These are phyloP conservation scores for Iguana delicatissima DNA, from an alignment of 2,797 vertebrate species.

Conservation along the genomic window DNA sequence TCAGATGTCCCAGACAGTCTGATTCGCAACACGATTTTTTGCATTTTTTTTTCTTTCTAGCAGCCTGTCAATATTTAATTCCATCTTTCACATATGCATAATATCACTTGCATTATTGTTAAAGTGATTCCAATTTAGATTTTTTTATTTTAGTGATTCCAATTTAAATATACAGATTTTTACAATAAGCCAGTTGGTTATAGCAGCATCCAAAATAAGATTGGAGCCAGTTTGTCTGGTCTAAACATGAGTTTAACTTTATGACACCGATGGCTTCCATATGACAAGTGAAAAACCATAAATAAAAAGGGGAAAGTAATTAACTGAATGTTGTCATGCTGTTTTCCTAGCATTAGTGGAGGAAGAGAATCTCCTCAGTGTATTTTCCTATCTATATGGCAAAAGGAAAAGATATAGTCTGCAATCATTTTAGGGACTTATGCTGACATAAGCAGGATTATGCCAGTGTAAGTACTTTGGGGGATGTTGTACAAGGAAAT, in stretches of 20 bases:
- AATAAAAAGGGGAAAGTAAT: conserved; percentile 64
- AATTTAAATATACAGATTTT: conserved; percentile 64
- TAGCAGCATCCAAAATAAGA: conserved; percentile 69
- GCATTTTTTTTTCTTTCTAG: background rate
- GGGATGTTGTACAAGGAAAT: no score
- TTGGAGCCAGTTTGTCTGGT: conserved; percentile 74
- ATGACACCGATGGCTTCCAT: conserved; percentile 73
- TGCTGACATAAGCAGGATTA: no score
- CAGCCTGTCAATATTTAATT: conserved; percentile 23
- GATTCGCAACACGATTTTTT: conserved; percentile 48
- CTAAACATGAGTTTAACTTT: conserved; percentile 71
- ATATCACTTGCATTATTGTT: conserved; percentile 47
- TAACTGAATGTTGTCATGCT: conserved; percentile 58
- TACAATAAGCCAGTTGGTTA: conserved; percentile 53
- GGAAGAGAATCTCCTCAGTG: conserved; percentile 62
- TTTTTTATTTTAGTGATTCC: conserved; percentile 42
- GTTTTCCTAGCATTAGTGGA: conserved; percentile 67
- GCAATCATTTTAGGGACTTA: background rate
- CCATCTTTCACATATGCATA: conserved; percentile 26
- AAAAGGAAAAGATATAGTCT: background rate
- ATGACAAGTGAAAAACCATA: conserved; percentile 69
- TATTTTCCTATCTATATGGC: conserved; percentile 36
- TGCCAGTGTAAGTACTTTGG: no score
- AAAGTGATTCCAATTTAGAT: conserved; percentile 64
- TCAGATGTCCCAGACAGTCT: conserved; percentile 5